These are phyloP conservation scores for Callospermophilus lateralis DNA, from an alignment of 2,113 vertebrate genomes.

Conservation along the genomic window DNA sequence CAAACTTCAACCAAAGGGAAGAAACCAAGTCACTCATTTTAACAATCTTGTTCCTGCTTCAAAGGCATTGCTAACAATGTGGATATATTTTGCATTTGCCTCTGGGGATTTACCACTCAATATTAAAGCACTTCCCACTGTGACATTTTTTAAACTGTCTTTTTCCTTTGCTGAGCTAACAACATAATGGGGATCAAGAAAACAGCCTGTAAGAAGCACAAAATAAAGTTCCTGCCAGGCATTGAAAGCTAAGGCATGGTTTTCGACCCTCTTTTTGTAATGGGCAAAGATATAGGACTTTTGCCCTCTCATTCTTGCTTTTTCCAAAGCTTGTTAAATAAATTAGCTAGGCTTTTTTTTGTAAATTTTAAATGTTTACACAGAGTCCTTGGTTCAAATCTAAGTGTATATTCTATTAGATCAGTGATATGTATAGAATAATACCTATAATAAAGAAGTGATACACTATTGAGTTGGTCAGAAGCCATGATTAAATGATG, in stretches of 20 bases:
- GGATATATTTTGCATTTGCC: constrained; percentile 82
- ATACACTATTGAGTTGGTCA: background rate
- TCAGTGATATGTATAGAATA: background rate
- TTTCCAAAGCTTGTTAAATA: constrained; percentile 77
- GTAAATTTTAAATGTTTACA: constrained; percentile 67
- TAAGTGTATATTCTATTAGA: constrained; percentile 56
- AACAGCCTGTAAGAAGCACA: constrained; percentile 73
- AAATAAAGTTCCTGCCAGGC: constrained; percentile 81
- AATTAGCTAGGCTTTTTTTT: constrained; percentile 65
- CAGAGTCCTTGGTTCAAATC: constrained; percentile 63
- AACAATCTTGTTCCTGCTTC: constrained; percentile 64
- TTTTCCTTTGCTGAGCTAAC: constrained; percentile 85
- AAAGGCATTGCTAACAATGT: constrained; percentile 76
- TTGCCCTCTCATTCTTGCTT: background rate
- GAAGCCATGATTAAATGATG: background rate
- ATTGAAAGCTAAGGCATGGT: constrained; percentile 71
- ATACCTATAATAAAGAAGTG: background rate
- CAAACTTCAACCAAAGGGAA: constrained; percentile 65
- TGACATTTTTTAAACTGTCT: constrained; percentile 83
- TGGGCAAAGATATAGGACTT: constrained; percentile 72
- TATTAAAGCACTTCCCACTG: constrained; percentile 84
- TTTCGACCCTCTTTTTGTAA: constrained; percentile 78
- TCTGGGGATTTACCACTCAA: constrained; percentile 79
- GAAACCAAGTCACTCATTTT: constrained; percentile 74
- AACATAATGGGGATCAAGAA: constrained; percentile 85